Evolutionary conservation across 2,113 vertebrate genomes (phyloP).

Genomic region (Corydoras sp.): DNA sequence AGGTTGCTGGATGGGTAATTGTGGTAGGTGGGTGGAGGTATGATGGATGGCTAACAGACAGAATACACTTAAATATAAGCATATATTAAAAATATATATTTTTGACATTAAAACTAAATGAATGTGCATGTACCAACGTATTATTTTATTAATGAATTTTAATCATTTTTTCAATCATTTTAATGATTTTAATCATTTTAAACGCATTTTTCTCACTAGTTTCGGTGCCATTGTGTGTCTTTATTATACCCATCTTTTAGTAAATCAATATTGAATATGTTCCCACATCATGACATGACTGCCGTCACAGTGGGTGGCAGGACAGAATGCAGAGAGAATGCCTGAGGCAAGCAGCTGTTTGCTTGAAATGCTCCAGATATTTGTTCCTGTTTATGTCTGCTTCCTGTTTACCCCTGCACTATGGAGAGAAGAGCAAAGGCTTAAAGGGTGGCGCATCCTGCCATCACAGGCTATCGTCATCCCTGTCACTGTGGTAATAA

Average conservation of each 20-base stretch:
- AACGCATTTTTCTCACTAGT: too few species aligned
- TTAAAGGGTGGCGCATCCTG: conserved; percentile 34
- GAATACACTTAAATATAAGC: too few species aligned
- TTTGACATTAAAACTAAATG: too few species aligned
- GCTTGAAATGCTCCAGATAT: conserved; percentile 33
- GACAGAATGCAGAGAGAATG: conserved; percentile 10
- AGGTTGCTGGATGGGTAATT: too few species aligned
- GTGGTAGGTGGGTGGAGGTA: too few species aligned
- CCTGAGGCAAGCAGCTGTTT: conserved; percentile 31
- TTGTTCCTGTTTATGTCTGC: conserved; percentile 47
- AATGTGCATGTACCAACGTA: too few species aligned
- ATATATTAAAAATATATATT: too few species aligned
- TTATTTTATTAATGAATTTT: too few species aligned
- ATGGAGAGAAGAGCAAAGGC: conserved; percentile 31
- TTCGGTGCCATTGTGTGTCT: neutral
- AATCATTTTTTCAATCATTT: too few species aligned
- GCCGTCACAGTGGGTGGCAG: conserved; percentile 19
- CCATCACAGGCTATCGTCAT: conserved; percentile 26
- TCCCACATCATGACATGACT: neutral
- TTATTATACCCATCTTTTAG: too few species aligned
- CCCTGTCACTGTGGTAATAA: conserved; percentile 6
- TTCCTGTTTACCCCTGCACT: conserved; percentile 44
- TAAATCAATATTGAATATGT: neutral
- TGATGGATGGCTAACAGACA: too few species aligned
- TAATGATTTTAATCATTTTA: too few species aligned